Evolutionary conservation across 2,888 invertebrate species (phyloP).

Genomic region (Tipula vernalis): DNA sequence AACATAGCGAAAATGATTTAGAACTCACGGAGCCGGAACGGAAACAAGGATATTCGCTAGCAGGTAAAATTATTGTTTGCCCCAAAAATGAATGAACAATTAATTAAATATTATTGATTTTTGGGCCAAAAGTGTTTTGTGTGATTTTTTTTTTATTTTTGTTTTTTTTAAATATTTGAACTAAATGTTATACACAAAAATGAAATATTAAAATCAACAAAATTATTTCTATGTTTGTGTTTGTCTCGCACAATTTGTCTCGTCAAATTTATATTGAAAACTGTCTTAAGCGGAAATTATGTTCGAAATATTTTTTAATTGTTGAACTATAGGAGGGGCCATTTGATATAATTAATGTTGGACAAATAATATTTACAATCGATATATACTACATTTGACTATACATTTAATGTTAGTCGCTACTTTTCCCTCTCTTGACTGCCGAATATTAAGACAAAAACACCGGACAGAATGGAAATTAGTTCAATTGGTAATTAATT

Average conservation of each 20-base stretch:
- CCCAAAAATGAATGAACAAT: neutral
- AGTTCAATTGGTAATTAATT: too few species aligned
- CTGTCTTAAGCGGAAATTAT: neutral
- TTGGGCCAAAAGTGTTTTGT: neutral
- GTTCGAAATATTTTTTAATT: neutral
- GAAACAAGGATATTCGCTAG: conserved; percentile 9
- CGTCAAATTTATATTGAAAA: neutral
- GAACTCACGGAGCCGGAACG: conserved; percentile 5
- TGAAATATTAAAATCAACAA: neutral
- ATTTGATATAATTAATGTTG: too few species aligned
- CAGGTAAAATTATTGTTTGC: neutral
- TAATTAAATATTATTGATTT: neutral
- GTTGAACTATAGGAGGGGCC: too few species aligned
- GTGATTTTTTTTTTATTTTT: neutral
- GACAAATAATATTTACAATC: too few species aligned
- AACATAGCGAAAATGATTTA: conserved; percentile 17
- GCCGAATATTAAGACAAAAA: too few species aligned
- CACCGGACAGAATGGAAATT: too few species aligned
- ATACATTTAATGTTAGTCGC: too few species aligned
- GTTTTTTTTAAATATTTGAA: neutral
- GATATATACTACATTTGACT: too few species aligned
- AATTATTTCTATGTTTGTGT: neutral
- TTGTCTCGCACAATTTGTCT: neutral
- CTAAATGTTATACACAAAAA: neutral
- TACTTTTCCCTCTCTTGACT: too few species aligned